Evolutionary conservation across 2,797 vertebrate species (phyloP).

Genomic region (Premnoplex brunnescens): DNA sequence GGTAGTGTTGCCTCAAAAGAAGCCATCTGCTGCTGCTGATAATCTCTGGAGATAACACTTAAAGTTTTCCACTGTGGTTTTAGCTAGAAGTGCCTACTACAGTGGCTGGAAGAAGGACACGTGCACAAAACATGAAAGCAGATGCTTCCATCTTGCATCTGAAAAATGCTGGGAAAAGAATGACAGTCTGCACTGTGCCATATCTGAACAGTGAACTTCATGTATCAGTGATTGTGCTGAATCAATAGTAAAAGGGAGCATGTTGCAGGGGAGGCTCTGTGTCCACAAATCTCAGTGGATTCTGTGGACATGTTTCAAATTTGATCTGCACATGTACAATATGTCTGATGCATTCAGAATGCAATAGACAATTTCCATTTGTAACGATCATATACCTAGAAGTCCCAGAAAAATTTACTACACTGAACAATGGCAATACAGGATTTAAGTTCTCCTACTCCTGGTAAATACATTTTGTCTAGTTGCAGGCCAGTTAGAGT

Average conservation of each 20-base stretch:
- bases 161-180: not conserved
- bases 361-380: not conserved
- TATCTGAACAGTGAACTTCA: not conserved
- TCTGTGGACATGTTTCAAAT: not conserved
- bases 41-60: not conserved
- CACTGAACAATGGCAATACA: not conserved
- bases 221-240: not conserved
- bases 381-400: not conserved
- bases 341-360: not conserved
- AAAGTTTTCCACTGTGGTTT: not conserved
- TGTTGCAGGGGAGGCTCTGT: not conserved
- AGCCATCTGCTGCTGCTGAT: not conserved
- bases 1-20: not conserved
- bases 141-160: not conserved
- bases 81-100: not conserved
- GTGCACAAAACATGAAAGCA: not conserved
- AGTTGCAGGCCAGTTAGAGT: not conserved
- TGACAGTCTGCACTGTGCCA: not conserved
- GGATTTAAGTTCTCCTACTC: not conserved
- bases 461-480: not conserved
- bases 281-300: not conserved
- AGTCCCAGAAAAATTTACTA: not conserved
- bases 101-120: not conserved
- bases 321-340: not conserved
- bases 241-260: fast-evolving